Evolutionary conservation across 2,113 vertebrate genomes (phyloP), one percentile per base, ranked within the genome.

Genomic region (Lycocorax pyrrhopterus): DNA sequence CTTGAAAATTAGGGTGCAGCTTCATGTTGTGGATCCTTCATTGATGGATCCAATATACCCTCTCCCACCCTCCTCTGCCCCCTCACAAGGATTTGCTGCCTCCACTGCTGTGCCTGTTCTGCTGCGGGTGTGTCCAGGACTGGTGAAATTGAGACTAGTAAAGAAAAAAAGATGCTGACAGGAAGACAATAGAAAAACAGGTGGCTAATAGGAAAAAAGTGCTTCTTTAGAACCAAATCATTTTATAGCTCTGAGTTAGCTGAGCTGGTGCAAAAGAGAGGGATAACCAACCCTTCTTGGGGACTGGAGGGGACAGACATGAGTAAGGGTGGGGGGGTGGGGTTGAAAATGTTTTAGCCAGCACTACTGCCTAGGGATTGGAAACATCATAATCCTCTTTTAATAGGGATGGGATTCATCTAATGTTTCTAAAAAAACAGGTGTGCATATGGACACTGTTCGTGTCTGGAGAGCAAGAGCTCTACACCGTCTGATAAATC

Each of bases 271-370:
- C 30, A 74, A 90, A 90, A 39, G 46, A 90, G 7, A 83, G 46
- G 41, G 32, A 41, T 52, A 72, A 87, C 15, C 25, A 43, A 7
- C 5, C 29, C 21, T 77, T 83, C 41, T 3, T 74, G 47, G 22
- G 19, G 10, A 49, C 5, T 5, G 27, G 21, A 79, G 16, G 33
- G 49, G 10, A 32, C 16, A 79, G 33, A n/a, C 32, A 30, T 23
- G 14, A 78, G 15, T 0, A 2, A 4, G 16, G 5, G 2, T 62
- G 15, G 14, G 23, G 23, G 15, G 13, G 4, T 18, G 26, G 25
- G 27, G 10, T 19, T 39, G 21, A 79, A 87, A 39, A n/a, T 16
- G 41, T 76, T 75, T 67, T 44, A 71, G 51, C 21, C 12, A 39
- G 13, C 0, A 1, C 35, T 85, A 35, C 27, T 92, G 37, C 30